A percentile compares a stretch with the other conserved stretches of the same genome.
Conservation (phyloP, 2,113 vertebrate species). For the Pavo muticus region DNA sequence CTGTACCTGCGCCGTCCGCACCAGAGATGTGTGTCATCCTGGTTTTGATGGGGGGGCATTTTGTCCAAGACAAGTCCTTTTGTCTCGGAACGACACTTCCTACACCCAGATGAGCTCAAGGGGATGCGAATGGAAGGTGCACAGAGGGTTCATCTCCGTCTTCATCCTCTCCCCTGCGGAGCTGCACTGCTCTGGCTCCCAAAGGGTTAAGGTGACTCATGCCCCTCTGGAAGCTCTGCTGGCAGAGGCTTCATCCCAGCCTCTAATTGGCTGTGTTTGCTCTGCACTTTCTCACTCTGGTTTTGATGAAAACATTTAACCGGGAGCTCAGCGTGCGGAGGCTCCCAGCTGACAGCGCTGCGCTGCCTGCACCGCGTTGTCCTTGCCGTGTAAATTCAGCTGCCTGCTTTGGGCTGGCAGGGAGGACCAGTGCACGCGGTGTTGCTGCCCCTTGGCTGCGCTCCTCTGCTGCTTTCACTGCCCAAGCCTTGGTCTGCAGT, state of each 20-base stretch:
- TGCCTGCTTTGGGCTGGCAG: neutral
- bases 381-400: slow-evolving; percentile 46
- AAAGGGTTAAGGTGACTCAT: slow-evolving; percentile 70
- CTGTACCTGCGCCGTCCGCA: neutral
- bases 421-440: neutral
- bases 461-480: neutral
- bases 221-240: slow-evolving; percentile 58
- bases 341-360: slow-evolving; percentile 55
- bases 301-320: slow-evolving; percentile 75
- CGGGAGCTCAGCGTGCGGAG: slow-evolving; percentile 52
- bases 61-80: neutral
- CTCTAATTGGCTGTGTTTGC: slow-evolving; percentile 70
- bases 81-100: neutral
- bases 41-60: neutral
- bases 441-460: fast-evolving
- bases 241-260: slow-evolving; percentile 60
- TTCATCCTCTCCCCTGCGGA: neutral
- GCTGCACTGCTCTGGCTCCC: neutral
- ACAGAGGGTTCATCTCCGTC: neutral
- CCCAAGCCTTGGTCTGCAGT: neutral
- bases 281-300: slow-evolving; percentile 67
- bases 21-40: neutral
- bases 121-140: neutral
- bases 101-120: neutral
- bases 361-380: neutral